These are phyloP conservation scores for Papilio demoleus DNA, from an alignment of 2,888 invertebrate genomes.

Conservation along the genomic window DNA sequence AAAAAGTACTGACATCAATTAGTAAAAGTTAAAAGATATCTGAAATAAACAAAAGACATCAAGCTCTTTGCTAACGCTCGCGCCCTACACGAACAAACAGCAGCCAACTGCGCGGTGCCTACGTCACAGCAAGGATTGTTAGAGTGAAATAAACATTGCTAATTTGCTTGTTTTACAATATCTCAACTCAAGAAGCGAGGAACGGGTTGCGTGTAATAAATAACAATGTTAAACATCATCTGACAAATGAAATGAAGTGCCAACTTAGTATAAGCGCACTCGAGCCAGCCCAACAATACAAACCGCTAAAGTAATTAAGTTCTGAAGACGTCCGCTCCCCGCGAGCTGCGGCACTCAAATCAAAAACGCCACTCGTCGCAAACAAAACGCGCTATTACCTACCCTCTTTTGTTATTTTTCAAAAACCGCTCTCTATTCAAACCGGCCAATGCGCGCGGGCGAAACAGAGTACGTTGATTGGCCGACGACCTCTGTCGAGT, in stretches of 20 bases:
- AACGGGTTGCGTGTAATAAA: constrained; percentile 66
- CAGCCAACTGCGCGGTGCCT: constrained; percentile 57
- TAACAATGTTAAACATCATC: constrained; percentile 76
- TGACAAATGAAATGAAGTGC: constrained; percentile 63
- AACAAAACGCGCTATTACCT: constrained; percentile 82
- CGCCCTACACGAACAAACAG: constrained; percentile 52
- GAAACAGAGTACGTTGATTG: constrained; percentile 79
- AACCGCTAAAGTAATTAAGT: constrained; percentile 75
- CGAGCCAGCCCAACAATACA: constrained; percentile 66
- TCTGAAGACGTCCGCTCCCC: constrained; percentile 71
- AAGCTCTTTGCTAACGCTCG: background rate
- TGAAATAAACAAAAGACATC: constrained; percentile 27
- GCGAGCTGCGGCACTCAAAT: constrained; percentile 72
- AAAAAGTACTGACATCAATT: background rate
- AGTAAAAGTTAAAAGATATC: background rate
- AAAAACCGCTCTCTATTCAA: constrained; percentile 79
- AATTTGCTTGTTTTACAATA: constrained; percentile 76
- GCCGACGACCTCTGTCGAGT: constrained; percentile 79
- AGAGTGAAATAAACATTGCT: constrained; percentile 69
- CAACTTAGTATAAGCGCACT: constrained; percentile 64
- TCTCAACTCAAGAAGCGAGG: constrained; percentile 56
- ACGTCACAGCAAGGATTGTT: constrained; percentile 61
- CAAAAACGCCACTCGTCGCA: constrained; percentile 77
- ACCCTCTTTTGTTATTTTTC: constrained; percentile 80
- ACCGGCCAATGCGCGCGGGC: constrained; percentile 80